A percentile compares a stretch with the other conserved stretches of the same genome.
Evolutionary conservation across 2,888 invertebrate genomes (phyloP).

Genomic region (Keiferia lycopersicella): DNA sequence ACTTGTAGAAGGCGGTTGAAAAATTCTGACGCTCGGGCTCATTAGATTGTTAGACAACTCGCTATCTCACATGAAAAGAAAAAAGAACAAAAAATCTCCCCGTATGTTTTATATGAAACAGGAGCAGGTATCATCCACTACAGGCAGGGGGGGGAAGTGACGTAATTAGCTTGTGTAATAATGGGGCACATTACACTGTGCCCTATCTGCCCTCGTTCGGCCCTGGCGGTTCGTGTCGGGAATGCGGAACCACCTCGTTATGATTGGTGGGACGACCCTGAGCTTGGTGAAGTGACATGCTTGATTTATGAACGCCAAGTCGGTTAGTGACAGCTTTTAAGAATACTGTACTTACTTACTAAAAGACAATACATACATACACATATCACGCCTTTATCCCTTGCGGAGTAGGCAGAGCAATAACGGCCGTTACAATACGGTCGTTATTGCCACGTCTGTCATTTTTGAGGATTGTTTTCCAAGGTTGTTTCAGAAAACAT

Average conservation of each 20-base stretch:
- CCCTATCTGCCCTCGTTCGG: constrained; percentile 5
- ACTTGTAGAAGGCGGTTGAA: too few species aligned
- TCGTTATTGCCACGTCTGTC: too few species aligned
- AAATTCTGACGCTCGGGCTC: too few species aligned
- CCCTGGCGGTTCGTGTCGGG: not conserved
- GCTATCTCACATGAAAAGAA: too few species aligned
- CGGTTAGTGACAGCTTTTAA: not conserved
- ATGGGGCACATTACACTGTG: not conserved
- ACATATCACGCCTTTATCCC: too few species aligned
- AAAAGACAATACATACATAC: too few species aligned
- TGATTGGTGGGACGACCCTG: not conserved
- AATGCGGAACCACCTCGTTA: not conserved
- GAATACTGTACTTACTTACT: too few species aligned
- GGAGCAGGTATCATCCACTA: not conserved
- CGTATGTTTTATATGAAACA: not conserved
- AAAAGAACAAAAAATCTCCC: not conserved
- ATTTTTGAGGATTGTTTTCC: too few species aligned
- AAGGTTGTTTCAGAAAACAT: too few species aligned
- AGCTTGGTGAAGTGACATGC: not conserved
- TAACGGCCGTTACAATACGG: too few species aligned
- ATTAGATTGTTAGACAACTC: too few species aligned
- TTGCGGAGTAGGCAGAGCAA: too few species aligned
- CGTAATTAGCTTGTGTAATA: not conserved
- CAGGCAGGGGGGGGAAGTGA: not conserved
- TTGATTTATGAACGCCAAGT: not conserved